Conservation (phyloP, 2,888 invertebrate species). For the Pseudanteris insignis region DNA sequence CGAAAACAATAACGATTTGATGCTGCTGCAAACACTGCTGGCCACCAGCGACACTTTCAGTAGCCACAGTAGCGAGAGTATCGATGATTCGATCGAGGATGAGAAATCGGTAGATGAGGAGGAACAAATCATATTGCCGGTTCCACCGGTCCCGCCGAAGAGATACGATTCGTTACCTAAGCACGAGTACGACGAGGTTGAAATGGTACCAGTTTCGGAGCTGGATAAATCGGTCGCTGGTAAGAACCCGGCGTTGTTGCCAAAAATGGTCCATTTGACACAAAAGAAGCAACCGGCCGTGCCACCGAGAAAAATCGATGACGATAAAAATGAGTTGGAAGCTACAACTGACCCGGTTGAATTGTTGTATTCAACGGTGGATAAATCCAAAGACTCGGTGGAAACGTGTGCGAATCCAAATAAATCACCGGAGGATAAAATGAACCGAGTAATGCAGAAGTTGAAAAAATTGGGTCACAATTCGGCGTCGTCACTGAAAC, state of each 20-base stretch:
- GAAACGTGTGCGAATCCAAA: neutral
- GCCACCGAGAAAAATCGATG: slow-evolving; percentile 51
- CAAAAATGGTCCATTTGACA: slow-evolving; percentile 54
- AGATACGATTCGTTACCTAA: slow-evolving; percentile 73
- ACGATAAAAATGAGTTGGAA: slow-evolving; percentile 48
- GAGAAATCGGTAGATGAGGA: slow-evolving; percentile 67
- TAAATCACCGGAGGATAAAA: slow-evolving; percentile 49
- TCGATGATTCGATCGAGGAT: slow-evolving; percentile 62
- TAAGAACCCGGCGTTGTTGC: slow-evolving; percentile 58
- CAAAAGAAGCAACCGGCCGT: slow-evolving; percentile 62
- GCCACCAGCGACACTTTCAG: slow-evolving; percentile 77
- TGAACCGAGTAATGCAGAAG: slow-evolving; percentile 56
- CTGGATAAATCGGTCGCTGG: slow-evolving; percentile 31
- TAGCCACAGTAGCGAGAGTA: slow-evolving; percentile 63
- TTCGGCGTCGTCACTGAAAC: slow-evolving; percentile 54
- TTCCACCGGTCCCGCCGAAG: slow-evolving; percentile 73
- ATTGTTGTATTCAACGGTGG: neutral
- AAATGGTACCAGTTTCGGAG: slow-evolving; percentile 47
- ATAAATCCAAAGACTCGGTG: neutral
- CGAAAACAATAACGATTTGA: slow-evolving; percentile 70
- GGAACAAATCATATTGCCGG: slow-evolving; percentile 55
- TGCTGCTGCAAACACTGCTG: slow-evolving; percentile 74
- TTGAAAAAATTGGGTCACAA: slow-evolving; percentile 54
- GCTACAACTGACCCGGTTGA: slow-evolving; percentile 9
- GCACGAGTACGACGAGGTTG: slow-evolving; percentile 64